Evolutionary conservation across 2,888 invertebrate species (phyloP), one percentile per base, ranked within the genome.

Genomic region (Meliscaeva auricollis): DNA sequence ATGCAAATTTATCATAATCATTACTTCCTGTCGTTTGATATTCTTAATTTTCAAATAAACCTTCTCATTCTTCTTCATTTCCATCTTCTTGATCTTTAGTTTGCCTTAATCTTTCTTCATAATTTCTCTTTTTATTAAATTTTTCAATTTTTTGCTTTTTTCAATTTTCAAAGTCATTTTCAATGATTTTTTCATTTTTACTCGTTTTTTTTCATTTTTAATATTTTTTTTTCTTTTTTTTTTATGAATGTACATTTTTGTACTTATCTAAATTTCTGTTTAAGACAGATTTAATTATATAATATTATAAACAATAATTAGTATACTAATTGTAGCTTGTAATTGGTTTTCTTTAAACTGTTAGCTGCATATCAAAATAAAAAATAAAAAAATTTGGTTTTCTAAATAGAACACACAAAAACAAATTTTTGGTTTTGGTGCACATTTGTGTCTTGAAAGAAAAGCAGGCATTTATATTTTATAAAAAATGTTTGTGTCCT

Each of bases 11-110:
- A 52, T 15, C 52, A 52, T n/a, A 52, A 52, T 52, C 13, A n/a
- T 52, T 52, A 52, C 52, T 52, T 52, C 52, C 30, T 15, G 30
- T 52, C 22, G 50, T 50, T 50, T 9, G 20, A 50, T 50, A 15
- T 20, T 6, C 50, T 50, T 2, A 50, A 50, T 30, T 52, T 52
- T n/a, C n/a, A n/a, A n/a, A n/a, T 50, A 22, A 50, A 22, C 11
- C 22, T 50, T 22, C 48, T 9, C 11, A 22, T 22, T 22, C 22
- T 50, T 50, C 22, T 22, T 26, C 26, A 26, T 26, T 2, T 9
- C 48, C 48, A 50, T 50, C 22, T 50, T 50, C 3, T 13, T 50
- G 13, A 22, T 50, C n/a, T 20, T 5, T 17, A 46, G 46, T 17
- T 46, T 46, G 46, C 46, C 17, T 46, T 46, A 5, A 3, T 6